Conservation (phyloP, 2,797 vertebrate species). For the Eulemur coronatus region DNA sequence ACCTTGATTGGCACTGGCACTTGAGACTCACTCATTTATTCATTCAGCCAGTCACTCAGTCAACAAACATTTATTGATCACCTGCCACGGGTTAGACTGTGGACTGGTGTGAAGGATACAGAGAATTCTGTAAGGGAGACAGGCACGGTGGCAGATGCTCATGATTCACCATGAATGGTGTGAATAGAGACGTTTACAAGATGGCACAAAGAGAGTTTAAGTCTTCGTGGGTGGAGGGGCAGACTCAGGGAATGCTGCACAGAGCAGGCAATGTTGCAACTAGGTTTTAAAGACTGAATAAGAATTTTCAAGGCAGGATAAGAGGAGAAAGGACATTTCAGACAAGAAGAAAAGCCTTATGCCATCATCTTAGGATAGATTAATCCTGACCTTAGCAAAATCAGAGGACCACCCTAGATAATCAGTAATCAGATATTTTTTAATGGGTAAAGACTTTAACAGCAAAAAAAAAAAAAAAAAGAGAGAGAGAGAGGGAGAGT, state of each 20-base stretch:
- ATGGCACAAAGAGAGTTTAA: background rate
- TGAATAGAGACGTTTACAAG: background rate
- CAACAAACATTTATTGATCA: background rate
- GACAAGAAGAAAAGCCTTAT: background rate
- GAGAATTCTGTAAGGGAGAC: background rate
- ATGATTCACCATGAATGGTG: background rate
- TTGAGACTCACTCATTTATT: background rate
- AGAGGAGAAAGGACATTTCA: background rate
- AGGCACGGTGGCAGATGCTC: background rate
- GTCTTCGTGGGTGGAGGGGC: background rate
- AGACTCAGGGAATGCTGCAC: background rate
- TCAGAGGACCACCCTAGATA: constrained; percentile 69
- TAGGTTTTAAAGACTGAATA: background rate
- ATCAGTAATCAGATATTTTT: constrained; percentile 77
- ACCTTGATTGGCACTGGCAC: background rate
- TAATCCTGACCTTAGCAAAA: constrained; percentile 79
- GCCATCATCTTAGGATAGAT: constrained; percentile 74
- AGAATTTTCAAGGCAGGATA: background rate
- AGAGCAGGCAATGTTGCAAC: background rate
- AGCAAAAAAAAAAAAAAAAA: background rate
- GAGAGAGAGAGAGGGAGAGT: too few species aligned
- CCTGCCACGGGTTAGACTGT: background rate
- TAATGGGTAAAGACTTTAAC: constrained; percentile 41
- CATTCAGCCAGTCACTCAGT: background rate
- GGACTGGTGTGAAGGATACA: background rate